Evolutionary conservation across 2,888 invertebrate species (phyloP), one percentile per base, ranked within the genome.

Genomic region (Eledone cirrhosa): DNA sequence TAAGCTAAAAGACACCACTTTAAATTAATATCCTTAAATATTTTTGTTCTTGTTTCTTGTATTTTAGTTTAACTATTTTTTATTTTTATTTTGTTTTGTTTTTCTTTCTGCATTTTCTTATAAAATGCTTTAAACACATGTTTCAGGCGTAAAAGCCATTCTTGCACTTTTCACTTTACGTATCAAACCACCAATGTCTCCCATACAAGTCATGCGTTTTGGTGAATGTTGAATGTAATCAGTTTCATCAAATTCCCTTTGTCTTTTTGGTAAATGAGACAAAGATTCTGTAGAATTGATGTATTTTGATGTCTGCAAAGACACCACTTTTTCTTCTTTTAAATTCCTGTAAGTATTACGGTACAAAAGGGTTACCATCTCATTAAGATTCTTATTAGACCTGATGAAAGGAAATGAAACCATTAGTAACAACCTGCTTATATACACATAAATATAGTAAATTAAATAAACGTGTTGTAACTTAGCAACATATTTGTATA

Each of bases 121-220:
- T 22, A 67, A 33, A 14, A 13, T 33, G 2, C 16, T 31, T 76
- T 48, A 76, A 47, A 87, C 87, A 79, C 86, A 86, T 67, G 87
- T 87, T 80, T 87, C 87, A n/a, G 86, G 87, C 19, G 88, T 86
- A 81, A 86, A 85, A n/a, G 87, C 86, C 59, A 88, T 85, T 82
- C 87, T 85, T 81, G 88, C 88, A 80, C 87, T 88, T 84, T 86
- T 86, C 72, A 89, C 87, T 75, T 88, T 81, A 22, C 87, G 83
- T 48, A 89, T 87, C 47, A 89, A 82, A 24, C 83, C 84, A 14
- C 86, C 85, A 41, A 89, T 84, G 79, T 89, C 88, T 1, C 87
- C 80, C 82, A 88, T 85, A 79, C 88, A 88, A 3, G 86, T 82
- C 22, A 83, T 81, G 27, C 83, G 83, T 19, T 84, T 83, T 31